A percentile compares a stretch with the other conserved stretches of the same genome.
Conservation (phyloP, 2,888 invertebrate species). For the Darwinula stevensoni region DNA sequence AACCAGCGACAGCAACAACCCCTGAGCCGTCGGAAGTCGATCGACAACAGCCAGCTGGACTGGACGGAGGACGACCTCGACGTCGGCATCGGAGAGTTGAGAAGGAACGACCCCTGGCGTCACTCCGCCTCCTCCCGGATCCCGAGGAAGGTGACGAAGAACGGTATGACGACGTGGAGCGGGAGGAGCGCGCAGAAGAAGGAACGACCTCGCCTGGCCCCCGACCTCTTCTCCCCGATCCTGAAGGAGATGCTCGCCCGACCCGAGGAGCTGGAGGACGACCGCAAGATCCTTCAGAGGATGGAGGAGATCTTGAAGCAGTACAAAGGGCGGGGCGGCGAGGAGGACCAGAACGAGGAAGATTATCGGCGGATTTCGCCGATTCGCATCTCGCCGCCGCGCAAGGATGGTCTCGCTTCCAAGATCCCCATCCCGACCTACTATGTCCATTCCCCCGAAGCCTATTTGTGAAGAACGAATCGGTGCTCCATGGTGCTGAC, state of each 20-base stretch:
- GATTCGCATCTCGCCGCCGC: no score
- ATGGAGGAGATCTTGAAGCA: constrained; percentile 35
- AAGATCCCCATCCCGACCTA: no score
- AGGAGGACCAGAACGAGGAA: no score
- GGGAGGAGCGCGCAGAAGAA: not conserved
- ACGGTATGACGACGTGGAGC: not conserved
- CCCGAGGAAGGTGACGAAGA: not conserved
- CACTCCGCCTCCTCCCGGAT: not conserved
- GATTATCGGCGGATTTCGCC: no score
- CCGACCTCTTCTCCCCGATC: constrained; percentile 24
- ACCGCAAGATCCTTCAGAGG: constrained; percentile 36
- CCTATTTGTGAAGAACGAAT: no score
- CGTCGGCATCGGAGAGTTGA: not conserved
- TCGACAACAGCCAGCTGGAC: constrained; percentile 21
- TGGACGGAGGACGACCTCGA: constrained; percentile 18
- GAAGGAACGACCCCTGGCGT: not conserved
- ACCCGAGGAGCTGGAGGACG: constrained; percentile 37
- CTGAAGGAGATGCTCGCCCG: constrained; percentile 38
- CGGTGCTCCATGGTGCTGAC: no score
- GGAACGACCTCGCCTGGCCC: not conserved
- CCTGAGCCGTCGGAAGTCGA: no score
- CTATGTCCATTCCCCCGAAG: no score
- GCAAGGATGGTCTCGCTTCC: no score
- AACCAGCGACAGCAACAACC: no score
- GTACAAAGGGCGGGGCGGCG: constrained; percentile 18